Conservation (phyloP, 2,888 invertebrate genomes). For the Aquatica leii region DNA sequence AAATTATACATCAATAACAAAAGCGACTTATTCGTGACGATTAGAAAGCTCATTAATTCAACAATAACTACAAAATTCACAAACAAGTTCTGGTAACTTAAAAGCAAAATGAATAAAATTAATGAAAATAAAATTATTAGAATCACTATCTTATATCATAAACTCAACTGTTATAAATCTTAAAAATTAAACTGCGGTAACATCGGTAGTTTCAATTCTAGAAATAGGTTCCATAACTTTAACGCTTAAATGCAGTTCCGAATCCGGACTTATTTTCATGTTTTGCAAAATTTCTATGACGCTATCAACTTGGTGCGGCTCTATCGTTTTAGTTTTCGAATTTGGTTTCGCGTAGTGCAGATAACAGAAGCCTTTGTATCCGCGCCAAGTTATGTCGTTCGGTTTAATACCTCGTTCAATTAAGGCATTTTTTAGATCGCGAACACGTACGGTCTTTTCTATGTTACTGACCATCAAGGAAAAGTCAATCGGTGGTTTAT, state of each 20-base stretch:
- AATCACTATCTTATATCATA: neutral
- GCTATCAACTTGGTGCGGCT: conserved; percentile 56
- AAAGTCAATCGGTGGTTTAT: conserved; percentile 46
- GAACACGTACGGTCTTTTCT: conserved; percentile 73
- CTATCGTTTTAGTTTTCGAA: conserved; percentile 29
- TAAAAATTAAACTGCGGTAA: conserved; percentile 59
- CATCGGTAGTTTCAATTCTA: conserved; percentile 63
- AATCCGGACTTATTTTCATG: conserved; percentile 58
- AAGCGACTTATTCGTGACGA: too few species aligned
- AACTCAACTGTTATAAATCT: neutral
- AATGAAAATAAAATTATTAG: neutral
- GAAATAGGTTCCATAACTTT: conserved; percentile 64
- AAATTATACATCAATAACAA: too few species aligned
- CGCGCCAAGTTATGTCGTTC: conserved; percentile 75
- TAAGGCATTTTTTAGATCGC: conserved; percentile 78
- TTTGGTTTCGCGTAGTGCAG: conserved; percentile 77
- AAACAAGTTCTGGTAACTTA: neutral
- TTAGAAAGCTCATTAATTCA: neutral
- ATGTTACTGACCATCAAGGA: conserved; percentile 75
- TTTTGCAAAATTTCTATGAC: conserved; percentile 63
- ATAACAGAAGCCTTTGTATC: conserved; percentile 61
- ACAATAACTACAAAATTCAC: neutral
- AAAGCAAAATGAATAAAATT: neutral
- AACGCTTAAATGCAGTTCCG: conserved; percentile 54
- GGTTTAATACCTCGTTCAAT: conserved; percentile 79